Evolutionary conservation across 2,888 invertebrate genomes (phyloP), one percentile per base, ranked within the genome.

Genomic region (Ectobius pallidus): DNA sequence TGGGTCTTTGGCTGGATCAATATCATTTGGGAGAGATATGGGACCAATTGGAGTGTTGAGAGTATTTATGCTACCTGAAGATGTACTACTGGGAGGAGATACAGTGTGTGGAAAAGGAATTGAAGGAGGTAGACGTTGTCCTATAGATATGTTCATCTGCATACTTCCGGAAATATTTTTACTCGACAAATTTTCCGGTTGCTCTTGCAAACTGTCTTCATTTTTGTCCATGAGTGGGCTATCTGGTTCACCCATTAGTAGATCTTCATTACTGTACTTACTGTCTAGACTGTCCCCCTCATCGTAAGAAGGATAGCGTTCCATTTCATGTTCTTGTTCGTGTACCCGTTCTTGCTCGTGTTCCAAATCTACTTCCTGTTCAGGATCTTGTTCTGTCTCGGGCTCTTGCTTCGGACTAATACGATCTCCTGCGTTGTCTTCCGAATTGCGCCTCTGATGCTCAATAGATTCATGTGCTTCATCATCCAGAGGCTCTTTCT

Each of bases 271-370:
- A 82, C 91, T 91, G 85, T 90, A 92, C 81, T 91, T 91, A 79
- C 91, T 91, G 79, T 91, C 91, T 86, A 91, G 89, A 83, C 92
- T 92, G 85, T 91, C 91, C 80, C 92, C 92, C 78, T 92, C 92
- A 82, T 90, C 92, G 11, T 89, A 88, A 34, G 88, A 87, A 55
- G 91, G 89, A 22, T 89, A 88, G 52, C 89, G 87, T 32, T 88
- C 89, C 81, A 88, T 83, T 63, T 81, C 82, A 22, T 82, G 82
- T 78, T 91, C 90, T 75, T 84, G 83, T 77, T 91, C 91, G 14
- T 30, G 34, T 30, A 27, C 27, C 14, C 11, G 82, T 78, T 91
- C 90, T 75, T 84, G 83, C 77, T 91, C 91, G 14, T 30, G 34
- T 27, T 55, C 65, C 27, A 27, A 25, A 27, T 65, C 65, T 3